Conservation (phyloP, 2,888 invertebrate species). For the Perdita meconis region DNA sequence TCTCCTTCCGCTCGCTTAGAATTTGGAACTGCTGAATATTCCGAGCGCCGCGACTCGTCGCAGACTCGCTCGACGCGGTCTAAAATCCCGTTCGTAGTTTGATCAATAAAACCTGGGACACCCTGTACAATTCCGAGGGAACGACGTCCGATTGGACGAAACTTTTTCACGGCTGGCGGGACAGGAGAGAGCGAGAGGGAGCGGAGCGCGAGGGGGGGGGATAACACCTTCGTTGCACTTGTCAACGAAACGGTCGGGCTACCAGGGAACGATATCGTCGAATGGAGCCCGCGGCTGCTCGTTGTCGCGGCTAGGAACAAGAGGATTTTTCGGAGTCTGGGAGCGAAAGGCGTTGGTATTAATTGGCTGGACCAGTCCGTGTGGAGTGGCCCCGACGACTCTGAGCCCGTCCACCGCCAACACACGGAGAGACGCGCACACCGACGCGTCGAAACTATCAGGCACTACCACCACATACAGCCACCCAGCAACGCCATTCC, state of each 20-base stretch:
- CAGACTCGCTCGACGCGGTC: background rate
- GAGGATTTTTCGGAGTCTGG: constrained; percentile 67
- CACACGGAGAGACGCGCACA: too few relatives aligned
- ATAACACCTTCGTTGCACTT: constrained; percentile 62
- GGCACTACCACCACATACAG: constrained; percentile 21
- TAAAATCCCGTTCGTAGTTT: background rate
- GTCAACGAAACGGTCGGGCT: constrained; percentile 64
- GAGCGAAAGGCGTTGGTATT: constrained; percentile 76
- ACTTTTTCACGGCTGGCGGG: constrained; percentile 48
- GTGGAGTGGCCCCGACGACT: constrained; percentile 66
- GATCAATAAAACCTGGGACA: constrained; percentile 10
- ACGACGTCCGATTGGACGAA: constrained; percentile 44
- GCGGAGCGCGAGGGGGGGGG: constrained; percentile 1
- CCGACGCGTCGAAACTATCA: constrained; percentile 17
- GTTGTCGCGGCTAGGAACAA: constrained; percentile 62
- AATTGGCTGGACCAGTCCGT: constrained; percentile 79
- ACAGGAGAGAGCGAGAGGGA: too few relatives aligned
- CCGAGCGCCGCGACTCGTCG: too few relatives aligned
- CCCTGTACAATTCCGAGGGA: background rate
- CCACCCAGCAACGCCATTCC: constrained; percentile 57
- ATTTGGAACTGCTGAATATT: too few relatives aligned
- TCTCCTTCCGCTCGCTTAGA: too few relatives aligned
- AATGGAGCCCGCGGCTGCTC: constrained; percentile 57
- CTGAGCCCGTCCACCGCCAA: constrained; percentile 40
- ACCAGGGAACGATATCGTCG: constrained; percentile 63